phyloP scores from a whole-genome alignment of 1,140 invertebrate genomes.

The Eumaeus atala region DNA sequence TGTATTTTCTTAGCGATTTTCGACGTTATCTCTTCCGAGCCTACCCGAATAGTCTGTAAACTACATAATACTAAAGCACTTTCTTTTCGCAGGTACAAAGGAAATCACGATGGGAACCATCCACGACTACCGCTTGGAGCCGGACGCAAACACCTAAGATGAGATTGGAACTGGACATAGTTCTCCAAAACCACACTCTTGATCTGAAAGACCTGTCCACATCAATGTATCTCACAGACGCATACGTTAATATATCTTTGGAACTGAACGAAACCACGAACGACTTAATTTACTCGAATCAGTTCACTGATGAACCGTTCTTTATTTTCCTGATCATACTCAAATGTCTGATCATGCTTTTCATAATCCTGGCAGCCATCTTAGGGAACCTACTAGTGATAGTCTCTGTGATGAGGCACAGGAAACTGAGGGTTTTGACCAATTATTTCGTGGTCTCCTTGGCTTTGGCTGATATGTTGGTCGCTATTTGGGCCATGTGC shows the following conservation, averaged over 20 bases:
- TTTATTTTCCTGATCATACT: slow-evolving; percentile 74
- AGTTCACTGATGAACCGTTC: slow-evolving; percentile 53
- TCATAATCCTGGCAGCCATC: slow-evolving; percentile 90
- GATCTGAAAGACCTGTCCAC: slow-evolving; percentile 58
- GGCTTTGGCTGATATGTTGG: slow-evolving; percentile 92
- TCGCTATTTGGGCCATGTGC: slow-evolving; percentile 93
- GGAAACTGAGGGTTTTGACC: slow-evolving; percentile 90
- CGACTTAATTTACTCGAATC: slow-evolving; percentile 56
- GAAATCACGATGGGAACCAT: not conserved
- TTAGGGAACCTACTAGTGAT: slow-evolving; percentile 92
- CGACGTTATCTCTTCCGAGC: too few relatives aligned
- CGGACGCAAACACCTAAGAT: slow-evolving; percentile 40
- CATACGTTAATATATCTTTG: slow-evolving; percentile 47
- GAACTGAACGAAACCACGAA: slow-evolving; percentile 53
- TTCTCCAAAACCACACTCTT: slow-evolving; percentile 54
- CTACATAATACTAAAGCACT: not conserved
- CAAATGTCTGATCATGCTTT: slow-evolving; percentile 84
- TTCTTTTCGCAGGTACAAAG: slow-evolving; percentile 1
- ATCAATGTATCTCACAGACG: slow-evolving; percentile 66
- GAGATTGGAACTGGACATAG: slow-evolving; percentile 48
- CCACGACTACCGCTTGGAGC: slow-evolving; percentile 26
- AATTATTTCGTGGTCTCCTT: slow-evolving; percentile 97
- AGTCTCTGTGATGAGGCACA: slow-evolving; percentile 89
- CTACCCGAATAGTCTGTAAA: too few relatives aligned
- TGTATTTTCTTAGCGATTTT: too few relatives aligned